phyloP scores from a whole-genome alignment of 23 tunicate genomes.

The Aplidium turbinatum region DNA sequence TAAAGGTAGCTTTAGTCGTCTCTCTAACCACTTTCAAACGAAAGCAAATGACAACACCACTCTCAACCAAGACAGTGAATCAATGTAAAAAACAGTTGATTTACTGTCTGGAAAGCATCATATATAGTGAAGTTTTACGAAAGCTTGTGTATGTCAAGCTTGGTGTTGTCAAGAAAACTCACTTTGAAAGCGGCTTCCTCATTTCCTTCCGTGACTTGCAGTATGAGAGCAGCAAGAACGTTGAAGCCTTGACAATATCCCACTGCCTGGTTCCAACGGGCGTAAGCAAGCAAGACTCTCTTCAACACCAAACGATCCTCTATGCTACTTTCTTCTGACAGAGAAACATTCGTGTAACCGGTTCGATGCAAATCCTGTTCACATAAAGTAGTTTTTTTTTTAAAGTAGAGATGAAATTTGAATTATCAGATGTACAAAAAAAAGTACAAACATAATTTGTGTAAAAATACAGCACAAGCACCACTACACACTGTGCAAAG shows the following conservation, averaged over 20 bases:
- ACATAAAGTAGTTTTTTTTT: neutral
- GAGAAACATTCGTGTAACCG: constrained; percentile 64
- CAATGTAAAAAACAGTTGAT: no score
- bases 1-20: no score
- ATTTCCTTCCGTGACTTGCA: constrained; percentile 80
- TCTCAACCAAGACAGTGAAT: no score
- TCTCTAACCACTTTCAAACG: no score
- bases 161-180: neutral
- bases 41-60: no score
- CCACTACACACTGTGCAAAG: no score
- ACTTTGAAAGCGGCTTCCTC: constrained; percentile 77
- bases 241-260: constrained; percentile 99
- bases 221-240: constrained; percentile 80
- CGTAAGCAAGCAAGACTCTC: constrained; percentile 90
- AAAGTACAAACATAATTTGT: no score
- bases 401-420: neutral
- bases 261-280: constrained; percentile 85
- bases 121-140: no score
- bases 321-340: constrained; percentile 37
- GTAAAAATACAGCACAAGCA: no score
- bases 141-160: no score
- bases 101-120: no score
- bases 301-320: constrained; percentile 81
- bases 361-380: constrained; percentile 87
- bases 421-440: no score